phyloP scores from a whole-genome alignment of 2,888 invertebrate species.

The Calephelis perditalis region DNA sequence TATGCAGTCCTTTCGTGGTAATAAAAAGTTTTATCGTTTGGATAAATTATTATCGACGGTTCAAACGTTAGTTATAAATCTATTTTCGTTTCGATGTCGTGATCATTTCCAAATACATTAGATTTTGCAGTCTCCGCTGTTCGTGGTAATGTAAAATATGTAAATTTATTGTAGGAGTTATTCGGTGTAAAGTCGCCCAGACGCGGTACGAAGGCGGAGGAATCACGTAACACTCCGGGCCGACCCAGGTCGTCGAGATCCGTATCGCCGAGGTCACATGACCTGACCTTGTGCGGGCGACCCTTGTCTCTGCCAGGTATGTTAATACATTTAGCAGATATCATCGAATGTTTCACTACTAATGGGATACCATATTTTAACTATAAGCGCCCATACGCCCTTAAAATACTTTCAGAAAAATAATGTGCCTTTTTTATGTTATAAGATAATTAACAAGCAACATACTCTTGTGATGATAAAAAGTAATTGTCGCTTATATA shows the following conservation, averaged over 20 bases:
- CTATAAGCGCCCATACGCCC: neutral
- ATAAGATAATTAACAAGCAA: too few relatives aligned
- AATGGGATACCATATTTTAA: neutral
- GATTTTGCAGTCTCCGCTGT: too few relatives aligned
- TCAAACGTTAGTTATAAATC: neutral
- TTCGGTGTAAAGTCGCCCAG: constrained; percentile 47
- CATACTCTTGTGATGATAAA: too few relatives aligned
- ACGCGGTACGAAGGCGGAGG: constrained; percentile 44
- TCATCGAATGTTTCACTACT: neutral
- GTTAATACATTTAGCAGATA: constrained; percentile 2
- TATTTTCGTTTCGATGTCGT: constrained; percentile 1
- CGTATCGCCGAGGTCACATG: constrained; percentile 62
- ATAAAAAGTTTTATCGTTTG: too few relatives aligned
- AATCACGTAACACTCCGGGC: constrained; percentile 38
- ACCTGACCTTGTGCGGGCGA: constrained; percentile 51
- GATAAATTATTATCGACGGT: neutral
- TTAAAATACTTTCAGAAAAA: neutral
- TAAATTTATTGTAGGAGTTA: constrained; percentile 38
- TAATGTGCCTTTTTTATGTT: too few relatives aligned
- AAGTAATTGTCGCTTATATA: too few relatives aligned
- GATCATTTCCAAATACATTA: too few relatives aligned
- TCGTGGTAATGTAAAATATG: neutral
- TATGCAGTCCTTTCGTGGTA: too few relatives aligned
- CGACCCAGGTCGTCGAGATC: constrained; percentile 61
- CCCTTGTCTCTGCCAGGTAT: constrained; percentile 62